A percentile compares a stretch with the other conserved stretches of the same genome.
phyloP scores from a whole-genome alignment of 92 coral and sea anemone genomes.

The Actinernus sp. region DNA sequence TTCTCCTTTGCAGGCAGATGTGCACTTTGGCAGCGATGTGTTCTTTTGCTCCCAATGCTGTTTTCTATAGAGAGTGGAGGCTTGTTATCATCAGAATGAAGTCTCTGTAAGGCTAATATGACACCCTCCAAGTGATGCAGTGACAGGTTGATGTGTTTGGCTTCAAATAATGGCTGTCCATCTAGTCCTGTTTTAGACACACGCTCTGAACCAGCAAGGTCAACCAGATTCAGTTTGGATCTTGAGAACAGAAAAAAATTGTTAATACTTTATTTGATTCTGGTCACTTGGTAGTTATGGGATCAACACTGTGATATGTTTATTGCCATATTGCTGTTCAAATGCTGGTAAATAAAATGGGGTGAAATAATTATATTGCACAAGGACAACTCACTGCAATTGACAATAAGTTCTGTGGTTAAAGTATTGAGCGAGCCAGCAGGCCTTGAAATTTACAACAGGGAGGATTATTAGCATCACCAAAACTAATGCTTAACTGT shows the following conservation, averaged over 20 bases:
- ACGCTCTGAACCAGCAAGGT: slow-evolving; percentile 66
- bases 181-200: background rate
- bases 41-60: too few relatives aligned
- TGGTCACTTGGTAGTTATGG: background rate
- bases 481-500: too few relatives aligned
- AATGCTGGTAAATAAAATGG: background rate
- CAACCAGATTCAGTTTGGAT: slow-evolving; percentile 70
- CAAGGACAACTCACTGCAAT: too few relatives aligned
- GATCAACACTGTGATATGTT: background rate
- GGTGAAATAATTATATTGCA: too few relatives aligned
- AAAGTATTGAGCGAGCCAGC: too few relatives aligned
- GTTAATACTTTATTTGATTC: background rate
- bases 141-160: slow-evolving; percentile 43
- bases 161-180: slow-evolving; percentile 2
- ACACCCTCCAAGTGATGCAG: slow-evolving; percentile 63
- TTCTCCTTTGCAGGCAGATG: too few relatives aligned
- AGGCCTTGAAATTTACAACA: too few relatives aligned
- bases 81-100: background rate
- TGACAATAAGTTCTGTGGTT: too few relatives aligned
- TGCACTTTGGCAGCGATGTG: background rate
- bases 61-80: too few relatives aligned
- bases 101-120: slow-evolving; percentile 54
- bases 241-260: slow-evolving; percentile 5
- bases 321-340: background rate
- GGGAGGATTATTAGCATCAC: too few relatives aligned